These are phyloP conservation scores for Nudaria mundana DNA, from an alignment of 2,888 invertebrate species.

Conservation along the genomic window DNA sequence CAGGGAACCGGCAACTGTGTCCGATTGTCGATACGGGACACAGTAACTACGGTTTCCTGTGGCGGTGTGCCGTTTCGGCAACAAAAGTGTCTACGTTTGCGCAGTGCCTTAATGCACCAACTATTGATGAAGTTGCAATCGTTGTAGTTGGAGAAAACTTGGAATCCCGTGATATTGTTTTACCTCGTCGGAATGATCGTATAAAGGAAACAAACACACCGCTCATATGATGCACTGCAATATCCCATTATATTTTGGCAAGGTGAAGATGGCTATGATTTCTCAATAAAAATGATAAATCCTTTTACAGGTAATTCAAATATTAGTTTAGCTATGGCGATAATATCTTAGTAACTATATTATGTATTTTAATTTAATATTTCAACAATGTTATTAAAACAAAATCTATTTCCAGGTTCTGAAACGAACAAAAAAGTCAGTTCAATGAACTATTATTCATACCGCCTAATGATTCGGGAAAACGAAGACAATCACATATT, in stretches of 20 bases:
- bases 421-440: slow-evolving; percentile 7
- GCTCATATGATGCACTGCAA: not conserved
- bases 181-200: slow-evolving; percentile 1
- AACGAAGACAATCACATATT: too few relatives aligned
- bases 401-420: slow-evolving; percentile 20
- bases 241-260: slow-evolving; percentile 10
- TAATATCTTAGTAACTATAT: slow-evolving; percentile 14
- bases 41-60: too few relatives aligned
- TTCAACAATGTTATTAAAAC: slow-evolving; percentile 11
- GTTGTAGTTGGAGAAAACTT: not conserved
- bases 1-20: too few relatives aligned
- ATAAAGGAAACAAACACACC: not conserved
- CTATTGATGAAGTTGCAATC: not conserved
- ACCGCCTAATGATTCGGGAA: too few relatives aligned
- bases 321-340: slow-evolving; percentile 5
- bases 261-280: slow-evolving; percentile 28
- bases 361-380: slow-evolving; percentile 19
- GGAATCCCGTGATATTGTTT: not conserved
- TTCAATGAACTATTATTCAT: not conserved
- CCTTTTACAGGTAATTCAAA: slow-evolving; percentile 1
- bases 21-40: too few relatives aligned
- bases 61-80: too few relatives aligned
- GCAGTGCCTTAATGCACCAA: not conserved
- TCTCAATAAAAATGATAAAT: slow-evolving; percentile 10
- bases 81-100: too few relatives aligned